phyloP scores from a whole-genome alignment of 2,113 vertebrate genomes.

The Acanthochromis polyacanthus region DNA sequence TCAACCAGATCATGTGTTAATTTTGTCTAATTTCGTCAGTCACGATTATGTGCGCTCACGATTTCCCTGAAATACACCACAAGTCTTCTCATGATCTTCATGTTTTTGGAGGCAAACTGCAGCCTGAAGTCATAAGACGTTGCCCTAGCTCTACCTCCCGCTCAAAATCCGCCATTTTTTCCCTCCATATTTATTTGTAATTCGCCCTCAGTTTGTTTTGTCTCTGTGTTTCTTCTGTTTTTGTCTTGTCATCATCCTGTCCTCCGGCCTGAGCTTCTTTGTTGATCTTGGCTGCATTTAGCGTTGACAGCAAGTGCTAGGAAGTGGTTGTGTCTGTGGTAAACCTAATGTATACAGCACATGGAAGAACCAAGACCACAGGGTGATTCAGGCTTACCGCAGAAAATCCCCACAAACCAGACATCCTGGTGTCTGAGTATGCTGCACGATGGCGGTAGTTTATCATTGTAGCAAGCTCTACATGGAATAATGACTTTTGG shows the following conservation, averaged over 20 bases:
- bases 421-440: background rate
- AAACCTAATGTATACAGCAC: constrained; percentile 20
- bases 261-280: constrained; percentile 17
- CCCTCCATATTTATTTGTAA: constrained; percentile 20
- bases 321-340: constrained; percentile 62
- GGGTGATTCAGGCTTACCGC: constrained; percentile 57
- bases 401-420: constrained; percentile 36
- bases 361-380: background rate
- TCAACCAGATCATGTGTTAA: no score
- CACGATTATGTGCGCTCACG: background rate
- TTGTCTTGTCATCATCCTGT: constrained; percentile 38
- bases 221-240: constrained; percentile 37
- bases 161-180: background rate
- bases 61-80: constrained; percentile 2
- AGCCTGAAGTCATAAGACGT: background rate
- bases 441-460: background rate
- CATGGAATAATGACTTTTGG: no score
- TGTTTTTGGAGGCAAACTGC: constrained; percentile 4
- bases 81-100: constrained; percentile 21
- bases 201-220: constrained; percentile 36
- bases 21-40: constrained; percentile 5
- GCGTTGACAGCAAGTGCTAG: constrained; percentile 23
- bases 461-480: no score
- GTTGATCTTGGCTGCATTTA: constrained; percentile 39
- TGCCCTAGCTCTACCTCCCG: background rate